Evolutionary conservation across 2,113 vertebrate species (phyloP).

Genomic region (Axis porcinus): DNA sequence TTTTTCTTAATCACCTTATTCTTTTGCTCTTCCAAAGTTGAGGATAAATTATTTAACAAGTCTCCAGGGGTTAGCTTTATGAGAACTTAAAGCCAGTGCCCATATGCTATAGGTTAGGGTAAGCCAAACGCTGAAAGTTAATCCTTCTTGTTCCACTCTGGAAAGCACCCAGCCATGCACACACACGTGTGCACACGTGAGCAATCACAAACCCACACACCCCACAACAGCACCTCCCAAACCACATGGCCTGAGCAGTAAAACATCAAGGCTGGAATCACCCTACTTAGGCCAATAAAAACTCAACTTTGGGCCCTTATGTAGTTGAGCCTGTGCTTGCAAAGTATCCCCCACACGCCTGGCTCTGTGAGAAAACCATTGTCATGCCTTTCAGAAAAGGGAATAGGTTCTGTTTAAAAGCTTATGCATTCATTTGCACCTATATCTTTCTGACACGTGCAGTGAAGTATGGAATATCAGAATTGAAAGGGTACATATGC

Average conservation of each 20-base stretch:
- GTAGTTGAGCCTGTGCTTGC: constrained; percentile 51
- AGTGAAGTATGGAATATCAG: background rate
- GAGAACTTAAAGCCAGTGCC: constrained; percentile 62
- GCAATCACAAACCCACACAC: constrained; percentile 25
- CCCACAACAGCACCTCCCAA: constrained; percentile 37
- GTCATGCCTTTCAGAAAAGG: constrained; percentile 30
- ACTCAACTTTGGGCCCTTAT: constrained; percentile 49
- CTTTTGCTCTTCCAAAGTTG: constrained; percentile 75
- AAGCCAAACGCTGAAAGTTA: constrained; percentile 70
- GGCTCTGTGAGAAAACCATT: constrained; percentile 57
- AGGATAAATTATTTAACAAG: constrained; percentile 76
- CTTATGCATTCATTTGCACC: constrained; percentile 28
- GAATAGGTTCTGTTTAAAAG: constrained; percentile 55
- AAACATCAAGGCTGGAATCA: constrained; percentile 77
- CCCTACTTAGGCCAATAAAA: constrained; percentile 69
- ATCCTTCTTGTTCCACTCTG: constrained; percentile 64
- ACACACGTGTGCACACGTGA: constrained; percentile 42
- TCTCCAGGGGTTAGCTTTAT: constrained; percentile 67
- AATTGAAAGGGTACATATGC: background rate
- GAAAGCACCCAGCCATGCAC: constrained; percentile 59
- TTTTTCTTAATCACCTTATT: constrained; percentile 75
- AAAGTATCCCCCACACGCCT: constrained; percentile 37
- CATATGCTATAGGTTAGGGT: constrained; percentile 71
- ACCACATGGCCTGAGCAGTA: constrained; percentile 72
- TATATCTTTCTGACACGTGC: constrained; percentile 21